Conservation (phyloP, 2,113 vertebrate genomes). For the Dipodomys merriami region DNA sequence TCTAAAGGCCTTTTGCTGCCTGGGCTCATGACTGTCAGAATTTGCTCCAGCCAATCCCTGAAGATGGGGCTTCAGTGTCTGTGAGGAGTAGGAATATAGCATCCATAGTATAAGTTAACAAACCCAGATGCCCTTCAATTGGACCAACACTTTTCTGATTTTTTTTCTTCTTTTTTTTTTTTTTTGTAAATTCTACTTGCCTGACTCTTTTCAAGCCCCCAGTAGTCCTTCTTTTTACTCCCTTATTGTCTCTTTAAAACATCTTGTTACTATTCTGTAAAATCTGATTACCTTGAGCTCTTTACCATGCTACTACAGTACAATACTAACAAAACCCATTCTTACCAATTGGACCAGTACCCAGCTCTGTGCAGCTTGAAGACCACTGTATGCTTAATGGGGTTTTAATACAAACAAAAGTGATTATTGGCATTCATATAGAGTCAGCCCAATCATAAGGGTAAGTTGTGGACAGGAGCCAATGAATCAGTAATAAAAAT, state of each 20-base stretch:
- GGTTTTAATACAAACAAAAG: background rate
- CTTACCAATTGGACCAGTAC: background rate
- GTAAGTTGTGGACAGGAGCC: background rate
- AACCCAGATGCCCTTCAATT: background rate
- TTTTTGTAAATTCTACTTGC: background rate
- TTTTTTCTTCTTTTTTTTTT: background rate
- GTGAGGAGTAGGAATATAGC: background rate
- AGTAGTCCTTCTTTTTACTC: background rate
- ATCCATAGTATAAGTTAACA: background rate
- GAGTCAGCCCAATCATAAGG: background rate
- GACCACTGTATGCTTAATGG: background rate
- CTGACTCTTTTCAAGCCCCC: background rate
- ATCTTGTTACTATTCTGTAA: background rate
- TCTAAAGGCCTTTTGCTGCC: accelerated
- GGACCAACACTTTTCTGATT: background rate
- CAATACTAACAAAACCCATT: background rate
- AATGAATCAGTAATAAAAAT: background rate
- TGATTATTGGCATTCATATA: background rate
- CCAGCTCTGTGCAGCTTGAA: background rate
- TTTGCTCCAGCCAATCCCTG: background rate
- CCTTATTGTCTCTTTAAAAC: background rate
- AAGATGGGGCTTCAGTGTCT: accelerated
- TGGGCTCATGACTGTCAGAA: background rate
- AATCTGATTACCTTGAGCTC: background rate
- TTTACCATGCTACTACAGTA: background rate